Conservation (phyloP, 2,888 invertebrate genomes). For the Onthophagus sagittarius region DNA sequence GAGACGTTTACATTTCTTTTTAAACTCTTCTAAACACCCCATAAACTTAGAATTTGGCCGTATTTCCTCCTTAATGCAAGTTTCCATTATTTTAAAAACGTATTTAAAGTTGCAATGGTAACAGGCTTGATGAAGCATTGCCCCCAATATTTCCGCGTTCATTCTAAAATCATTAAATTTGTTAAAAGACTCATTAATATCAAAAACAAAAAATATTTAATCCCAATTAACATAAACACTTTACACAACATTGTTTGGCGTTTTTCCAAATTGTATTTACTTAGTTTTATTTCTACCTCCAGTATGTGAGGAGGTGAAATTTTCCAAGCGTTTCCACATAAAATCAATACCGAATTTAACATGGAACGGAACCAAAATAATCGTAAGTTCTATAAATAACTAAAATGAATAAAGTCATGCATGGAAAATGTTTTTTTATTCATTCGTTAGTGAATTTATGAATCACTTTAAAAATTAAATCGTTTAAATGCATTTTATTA, state of each 20-base stretch:
- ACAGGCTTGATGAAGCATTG: conserved; percentile 67
- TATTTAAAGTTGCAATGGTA: conserved; percentile 60
- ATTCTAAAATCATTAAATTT: conserved; percentile 50
- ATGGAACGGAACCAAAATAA: background rate
- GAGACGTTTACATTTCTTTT: conserved; percentile 53
- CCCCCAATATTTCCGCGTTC: conserved; percentile 72
- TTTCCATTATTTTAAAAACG: conserved; percentile 65
- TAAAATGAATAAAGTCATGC: no score
- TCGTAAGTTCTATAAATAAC: background rate
- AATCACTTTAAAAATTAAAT: no score
- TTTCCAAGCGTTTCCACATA: background rate
- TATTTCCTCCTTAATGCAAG: conserved; percentile 59
- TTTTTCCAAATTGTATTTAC: background rate
- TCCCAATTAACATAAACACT: background rate
- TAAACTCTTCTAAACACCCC: conserved; percentile 60
- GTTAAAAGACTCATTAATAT: no score
- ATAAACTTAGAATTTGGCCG: conserved; percentile 60
- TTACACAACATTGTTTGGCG: background rate
- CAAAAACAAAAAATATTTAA: no score
- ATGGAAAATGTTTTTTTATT: no score
- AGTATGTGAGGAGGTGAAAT: background rate
- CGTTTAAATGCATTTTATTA: no score
- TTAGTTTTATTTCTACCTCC: background rate
- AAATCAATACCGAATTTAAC: background rate
- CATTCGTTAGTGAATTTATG: no score